These are phyloP conservation scores for Tetragnatha versicolor DNA, from an alignment of 1,140 invertebrate genomes.

Conservation along the genomic window DNA sequence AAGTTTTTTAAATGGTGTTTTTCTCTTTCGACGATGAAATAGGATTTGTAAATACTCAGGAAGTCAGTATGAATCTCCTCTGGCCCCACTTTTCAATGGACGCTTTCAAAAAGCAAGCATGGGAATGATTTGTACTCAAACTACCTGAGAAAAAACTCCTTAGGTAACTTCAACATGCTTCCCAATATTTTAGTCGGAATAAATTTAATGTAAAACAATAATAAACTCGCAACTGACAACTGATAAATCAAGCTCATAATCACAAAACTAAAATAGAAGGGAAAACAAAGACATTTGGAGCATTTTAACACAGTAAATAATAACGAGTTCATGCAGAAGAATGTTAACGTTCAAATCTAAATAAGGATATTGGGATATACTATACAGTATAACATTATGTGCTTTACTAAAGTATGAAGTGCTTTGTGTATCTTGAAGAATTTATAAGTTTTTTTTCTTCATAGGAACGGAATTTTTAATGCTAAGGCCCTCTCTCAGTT, in stretches of 20 bases:
- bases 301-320: too few relatives aligned
- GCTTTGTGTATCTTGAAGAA: not conserved
- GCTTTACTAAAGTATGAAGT: too few relatives aligned
- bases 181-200: too few relatives aligned
- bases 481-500: conserved; percentile 25
- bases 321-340: too few relatives aligned
- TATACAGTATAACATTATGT: not conserved
- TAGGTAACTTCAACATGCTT: conserved; percentile 27
- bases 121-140: conserved; percentile 30
- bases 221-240: too few relatives aligned
- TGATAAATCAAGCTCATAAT: too few relatives aligned
- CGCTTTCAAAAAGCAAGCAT: conserved; percentile 19
- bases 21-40: not conserved
- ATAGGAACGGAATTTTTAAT: conserved; percentile 35
- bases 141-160: not conserved
- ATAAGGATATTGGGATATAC: not conserved
- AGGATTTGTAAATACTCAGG: conserved; percentile 39
- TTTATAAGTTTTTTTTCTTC: conserved; percentile 1
- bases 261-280: too few relatives aligned
- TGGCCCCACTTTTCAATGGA: conserved; percentile 29
- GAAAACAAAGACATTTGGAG: too few relatives aligned
- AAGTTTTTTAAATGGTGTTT: too few relatives aligned
- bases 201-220: too few relatives aligned
- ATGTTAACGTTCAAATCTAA: not conserved
- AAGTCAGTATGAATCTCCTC: conserved; percentile 22